phyloP scores from a whole-genome alignment of 2,797 vertebrate genomes.

The Molothrus aeneus region DNA sequence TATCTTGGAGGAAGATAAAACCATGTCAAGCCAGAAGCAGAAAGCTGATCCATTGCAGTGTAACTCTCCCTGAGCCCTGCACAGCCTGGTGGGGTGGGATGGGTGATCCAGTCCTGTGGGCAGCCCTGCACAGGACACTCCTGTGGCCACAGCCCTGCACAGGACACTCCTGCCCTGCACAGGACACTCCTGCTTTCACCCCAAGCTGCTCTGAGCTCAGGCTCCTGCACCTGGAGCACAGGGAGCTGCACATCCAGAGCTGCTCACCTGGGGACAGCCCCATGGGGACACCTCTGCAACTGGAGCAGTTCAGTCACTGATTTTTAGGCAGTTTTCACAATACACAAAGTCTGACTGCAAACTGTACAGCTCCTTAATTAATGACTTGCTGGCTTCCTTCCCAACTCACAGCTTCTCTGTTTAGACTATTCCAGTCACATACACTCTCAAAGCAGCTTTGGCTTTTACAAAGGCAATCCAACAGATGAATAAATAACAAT shows the following conservation, averaged over 20 bases:
- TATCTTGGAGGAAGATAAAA: neutral
- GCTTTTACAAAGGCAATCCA: conserved; percentile 53
- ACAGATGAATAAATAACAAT: conserved; percentile 70
- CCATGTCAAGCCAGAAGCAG: neutral
- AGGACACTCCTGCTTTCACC: neutral
- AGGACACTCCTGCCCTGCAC: neutral
- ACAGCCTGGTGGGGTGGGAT: neutral
- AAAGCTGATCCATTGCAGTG: neutral
- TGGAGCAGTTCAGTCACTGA: neutral
- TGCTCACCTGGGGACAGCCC: neutral
- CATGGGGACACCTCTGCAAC: neutral
- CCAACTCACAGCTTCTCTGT: neutral
- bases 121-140: neutral
- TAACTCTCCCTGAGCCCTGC: neutral
- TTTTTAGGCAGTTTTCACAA: neutral
- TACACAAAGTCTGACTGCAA: neutral
- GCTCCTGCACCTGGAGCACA: fast-evolving
- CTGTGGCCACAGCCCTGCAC: neutral
- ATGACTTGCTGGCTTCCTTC: conserved; percentile 19
- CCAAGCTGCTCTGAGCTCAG: fast-evolving
- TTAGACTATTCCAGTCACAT: conserved; percentile 61
- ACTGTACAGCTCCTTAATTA: conserved; percentile 36
- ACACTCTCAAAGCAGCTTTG: neutral
- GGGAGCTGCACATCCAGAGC: fast-evolving
- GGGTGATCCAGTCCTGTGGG: neutral